phyloP scores from a whole-genome alignment of 2,888 invertebrate genomes.

The Papilio gigon region DNA sequence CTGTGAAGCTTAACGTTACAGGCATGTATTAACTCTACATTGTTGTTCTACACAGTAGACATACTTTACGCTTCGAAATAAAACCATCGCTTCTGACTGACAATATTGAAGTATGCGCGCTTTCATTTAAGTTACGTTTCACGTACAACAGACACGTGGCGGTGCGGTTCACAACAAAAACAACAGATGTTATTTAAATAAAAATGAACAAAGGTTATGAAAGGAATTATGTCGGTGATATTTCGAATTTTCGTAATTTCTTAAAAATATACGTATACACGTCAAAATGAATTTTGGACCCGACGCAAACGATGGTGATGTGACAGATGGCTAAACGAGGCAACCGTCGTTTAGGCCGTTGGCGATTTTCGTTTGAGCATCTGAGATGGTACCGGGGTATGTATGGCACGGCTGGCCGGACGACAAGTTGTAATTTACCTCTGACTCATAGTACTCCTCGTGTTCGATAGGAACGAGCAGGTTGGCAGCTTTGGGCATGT shows the following conservation, averaged over 20 bases:
- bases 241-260: constrained; percentile 73
- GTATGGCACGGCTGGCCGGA: constrained; percentile 80
- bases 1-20: constrained; percentile 49
- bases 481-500: constrained; percentile 72
- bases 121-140: constrained; percentile 31
- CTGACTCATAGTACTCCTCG: constrained; percentile 80
- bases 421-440: constrained; percentile 77
- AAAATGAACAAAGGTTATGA: constrained; percentile 46
- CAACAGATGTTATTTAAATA: constrained; percentile 42
- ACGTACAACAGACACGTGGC: constrained; percentile 24
- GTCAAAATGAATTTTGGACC: constrained; percentile 75
- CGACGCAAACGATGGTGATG: constrained; percentile 53
- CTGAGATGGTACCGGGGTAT: constrained; percentile 72
- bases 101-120: background rate
- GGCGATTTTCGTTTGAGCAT: constrained; percentile 76
- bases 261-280: constrained; percentile 75
- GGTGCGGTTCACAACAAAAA: constrained; percentile 32
- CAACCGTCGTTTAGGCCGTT: constrained; percentile 84
- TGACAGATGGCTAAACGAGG: constrained; percentile 77
- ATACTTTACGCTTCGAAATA: constrained; percentile 81
- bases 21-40: constrained; percentile 69
- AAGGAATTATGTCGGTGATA: constrained; percentile 65
- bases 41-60: constrained; percentile 82
- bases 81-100: constrained; percentile 60
- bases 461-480: constrained; percentile 81